These are phyloP conservation scores for Prunella strophiata DNA, from an alignment of 2,797 vertebrate species.

Conservation along the genomic window DNA sequence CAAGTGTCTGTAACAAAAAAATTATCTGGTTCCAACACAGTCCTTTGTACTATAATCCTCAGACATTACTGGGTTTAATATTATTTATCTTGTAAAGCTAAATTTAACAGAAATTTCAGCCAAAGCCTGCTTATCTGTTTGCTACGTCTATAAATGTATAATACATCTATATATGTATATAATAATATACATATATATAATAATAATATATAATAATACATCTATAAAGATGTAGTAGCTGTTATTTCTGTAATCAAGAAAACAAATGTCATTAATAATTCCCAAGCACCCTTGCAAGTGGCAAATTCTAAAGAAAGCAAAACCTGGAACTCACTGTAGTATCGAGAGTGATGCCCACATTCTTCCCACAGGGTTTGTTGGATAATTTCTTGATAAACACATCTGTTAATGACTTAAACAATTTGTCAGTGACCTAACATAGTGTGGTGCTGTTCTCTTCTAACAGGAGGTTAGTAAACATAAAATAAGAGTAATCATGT, in stretches of 20 bases:
- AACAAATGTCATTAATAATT: neutral
- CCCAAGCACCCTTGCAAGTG: neutral
- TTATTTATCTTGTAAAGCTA: neutral
- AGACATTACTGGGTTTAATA: neutral
- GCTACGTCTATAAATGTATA: too few relatives aligned
- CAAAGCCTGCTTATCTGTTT: neutral
- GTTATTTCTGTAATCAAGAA: neutral
- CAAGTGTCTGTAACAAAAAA: neutral
- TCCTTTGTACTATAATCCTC: neutral
- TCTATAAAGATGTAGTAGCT: neutral
- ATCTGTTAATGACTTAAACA: neutral
- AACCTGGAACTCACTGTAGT: neutral
- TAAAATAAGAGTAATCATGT: neutral
- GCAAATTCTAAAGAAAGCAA: neutral
- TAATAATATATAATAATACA: too few relatives aligned
- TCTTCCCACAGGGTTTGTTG: neutral
- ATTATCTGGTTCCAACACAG: neutral
- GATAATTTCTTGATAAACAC: neutral
- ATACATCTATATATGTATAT: too few relatives aligned
- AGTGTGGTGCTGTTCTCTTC: neutral
- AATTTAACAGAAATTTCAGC: neutral
- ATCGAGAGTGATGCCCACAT: neutral
- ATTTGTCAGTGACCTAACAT: neutral
- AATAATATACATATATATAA: too few relatives aligned
- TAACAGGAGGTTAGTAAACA: neutral